Percentiles rank a stretch among this genome's conserved stretches.
These are phyloP conservation scores for Sthenelais limicola DNA, from an alignment of 2,888 invertebrate species.

Conservation along the genomic window DNA sequence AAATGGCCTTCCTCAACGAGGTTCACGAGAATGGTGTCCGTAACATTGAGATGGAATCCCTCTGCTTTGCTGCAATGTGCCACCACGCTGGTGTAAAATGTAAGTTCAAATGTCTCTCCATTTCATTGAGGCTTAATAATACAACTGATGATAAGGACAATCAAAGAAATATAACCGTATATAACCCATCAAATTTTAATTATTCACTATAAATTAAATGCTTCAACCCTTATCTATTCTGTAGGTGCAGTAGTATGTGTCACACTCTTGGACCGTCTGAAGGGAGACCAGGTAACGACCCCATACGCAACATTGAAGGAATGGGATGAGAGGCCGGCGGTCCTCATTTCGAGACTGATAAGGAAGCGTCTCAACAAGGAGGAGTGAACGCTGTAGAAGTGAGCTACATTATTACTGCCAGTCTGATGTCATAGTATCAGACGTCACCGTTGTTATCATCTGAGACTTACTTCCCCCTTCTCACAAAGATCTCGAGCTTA, in stretches of 20 bases:
- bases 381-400: too few species aligned
- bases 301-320: constrained; percentile 91
- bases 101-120: constrained; percentile 47
- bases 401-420: too few species aligned
- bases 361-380: constrained; percentile 39
- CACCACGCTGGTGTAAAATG: constrained; percentile 91
- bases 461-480: too few species aligned
- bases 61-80: constrained; percentile 94
- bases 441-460: too few species aligned
- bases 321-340: constrained; percentile 92
- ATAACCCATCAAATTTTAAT: too few species aligned
- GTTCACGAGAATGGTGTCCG: constrained; percentile 80
- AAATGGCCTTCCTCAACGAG: constrained; percentile 85
- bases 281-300: constrained; percentile 92
- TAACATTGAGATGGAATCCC: constrained; percentile 97
- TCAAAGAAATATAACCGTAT: too few species aligned
- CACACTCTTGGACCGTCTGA: constrained; percentile 89
- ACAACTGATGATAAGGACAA: too few species aligned
- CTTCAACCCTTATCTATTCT: constrained; percentile 46
- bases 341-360: constrained; percentile 74
- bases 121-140: too few species aligned
- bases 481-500: too few species aligned
- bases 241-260: constrained; percentile 92
- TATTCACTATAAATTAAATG: too few species aligned
- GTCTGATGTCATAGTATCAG: too few species aligned